Conservation (phyloP, 2,888 invertebrate genomes). For the Hirtodrosophila cameraria region DNA sequence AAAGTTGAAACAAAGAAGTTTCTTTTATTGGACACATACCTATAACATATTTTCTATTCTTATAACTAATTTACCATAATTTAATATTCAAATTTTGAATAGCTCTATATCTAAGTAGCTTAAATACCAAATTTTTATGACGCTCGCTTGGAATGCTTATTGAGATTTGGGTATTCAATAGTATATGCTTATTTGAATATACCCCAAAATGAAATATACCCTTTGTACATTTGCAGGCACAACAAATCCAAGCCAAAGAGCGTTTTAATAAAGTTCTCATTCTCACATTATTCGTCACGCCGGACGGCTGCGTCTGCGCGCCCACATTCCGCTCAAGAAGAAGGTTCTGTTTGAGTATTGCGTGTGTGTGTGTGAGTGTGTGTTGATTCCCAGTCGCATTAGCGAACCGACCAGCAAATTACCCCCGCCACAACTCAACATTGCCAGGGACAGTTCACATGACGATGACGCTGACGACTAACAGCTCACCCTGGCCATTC, state of each 20-base stretch:
- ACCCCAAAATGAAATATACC: constrained; percentile 12
- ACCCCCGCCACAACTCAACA: constrained; percentile 3
- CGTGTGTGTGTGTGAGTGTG: constrained; percentile 12
- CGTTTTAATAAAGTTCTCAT: constrained; percentile 60
- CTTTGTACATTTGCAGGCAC: neutral
- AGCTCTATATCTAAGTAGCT: no score
- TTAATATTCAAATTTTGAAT: no score
- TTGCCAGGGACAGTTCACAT: constrained; percentile 46
- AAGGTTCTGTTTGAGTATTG: no score
- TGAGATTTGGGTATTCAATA: neutral
- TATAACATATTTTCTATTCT: no score
- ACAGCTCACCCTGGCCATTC: constrained; percentile 17
- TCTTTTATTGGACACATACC: no score
- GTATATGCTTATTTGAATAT: neutral
- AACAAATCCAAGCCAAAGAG: constrained; percentile 37
- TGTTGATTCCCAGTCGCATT: constrained; percentile 53
- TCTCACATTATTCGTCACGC: constrained; percentile 65
- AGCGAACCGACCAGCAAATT: constrained; percentile 52
- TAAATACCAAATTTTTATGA: neutral
- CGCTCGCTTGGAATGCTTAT: neutral
- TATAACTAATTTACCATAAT: no score
- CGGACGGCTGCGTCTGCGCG: constrained; percentile 51
- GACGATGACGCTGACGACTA: constrained; percentile 6
- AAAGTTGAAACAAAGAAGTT: no score
- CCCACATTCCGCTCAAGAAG: constrained; percentile 50